These are phyloP conservation scores for Phengaris alcon DNA, from an alignment of 2,888 invertebrate species.

Conservation along the genomic window DNA sequence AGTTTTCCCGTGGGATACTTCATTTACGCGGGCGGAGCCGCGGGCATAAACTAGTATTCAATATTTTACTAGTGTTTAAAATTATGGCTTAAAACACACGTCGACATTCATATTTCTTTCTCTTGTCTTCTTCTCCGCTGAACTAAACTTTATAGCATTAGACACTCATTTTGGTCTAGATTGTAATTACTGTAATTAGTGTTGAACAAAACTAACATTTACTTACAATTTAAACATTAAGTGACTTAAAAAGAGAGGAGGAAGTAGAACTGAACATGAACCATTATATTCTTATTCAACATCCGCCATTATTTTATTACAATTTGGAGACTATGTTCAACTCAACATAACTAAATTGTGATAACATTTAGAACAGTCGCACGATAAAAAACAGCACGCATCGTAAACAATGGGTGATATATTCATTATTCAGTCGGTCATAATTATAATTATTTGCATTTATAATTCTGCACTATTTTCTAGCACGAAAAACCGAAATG, in stretches of 20 bases:
- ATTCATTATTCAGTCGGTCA: neutral
- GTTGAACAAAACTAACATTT: neutral
- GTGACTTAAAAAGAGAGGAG: neutral
- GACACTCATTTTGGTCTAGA: no score
- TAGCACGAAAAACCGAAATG: no score
- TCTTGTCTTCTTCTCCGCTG: neutral
- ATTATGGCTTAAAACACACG: neutral
- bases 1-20: no score
- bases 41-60: no score
- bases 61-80: no score
- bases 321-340: neutral
- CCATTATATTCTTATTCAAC: neutral
- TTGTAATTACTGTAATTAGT: no score
- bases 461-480: neutral
- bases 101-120: neutral
- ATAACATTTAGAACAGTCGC: slow-evolving; percentile 18
- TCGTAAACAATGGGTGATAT: neutral
- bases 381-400: slow-evolving; percentile 8
- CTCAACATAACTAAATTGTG: neutral
- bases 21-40: no score
- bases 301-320: neutral
- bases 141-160: no score
- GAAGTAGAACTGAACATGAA: neutral
- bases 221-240: slow-evolving; percentile 1
- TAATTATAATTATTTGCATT: slow-evolving; percentile 3